These are phyloP conservation scores for Burhinus oedicnemus DNA, from an alignment of 2,113 vertebrate genomes.

Conservation along the genomic window DNA sequence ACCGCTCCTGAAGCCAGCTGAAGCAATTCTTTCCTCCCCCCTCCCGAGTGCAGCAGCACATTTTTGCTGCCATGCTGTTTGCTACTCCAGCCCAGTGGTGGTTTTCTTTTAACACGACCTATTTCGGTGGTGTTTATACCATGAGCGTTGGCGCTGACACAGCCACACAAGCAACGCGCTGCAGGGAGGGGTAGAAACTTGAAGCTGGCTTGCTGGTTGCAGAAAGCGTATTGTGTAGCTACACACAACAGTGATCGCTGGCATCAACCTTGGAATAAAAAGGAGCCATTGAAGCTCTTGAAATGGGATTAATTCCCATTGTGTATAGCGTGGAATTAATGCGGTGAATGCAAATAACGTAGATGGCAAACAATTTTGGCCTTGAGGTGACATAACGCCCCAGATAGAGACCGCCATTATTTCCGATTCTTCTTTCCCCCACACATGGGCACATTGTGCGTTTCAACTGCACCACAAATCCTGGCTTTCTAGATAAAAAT, in stretches of 20 bases:
- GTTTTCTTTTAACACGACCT: neutral
- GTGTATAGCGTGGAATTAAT: neutral
- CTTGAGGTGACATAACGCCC: neutral
- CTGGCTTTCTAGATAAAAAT: neutral
- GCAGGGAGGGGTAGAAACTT: neutral
- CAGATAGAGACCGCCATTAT: neutral
- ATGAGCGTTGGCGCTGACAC: accelerated
- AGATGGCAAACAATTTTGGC: neutral
- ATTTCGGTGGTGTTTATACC: neutral
- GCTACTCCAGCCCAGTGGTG: neutral
- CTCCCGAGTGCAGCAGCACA: neutral
- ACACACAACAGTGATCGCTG: neutral
- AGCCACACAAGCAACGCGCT: neutral
- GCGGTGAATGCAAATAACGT: neutral
- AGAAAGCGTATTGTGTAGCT: neutral
- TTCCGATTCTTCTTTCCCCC: neutral
- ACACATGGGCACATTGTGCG: neutral
- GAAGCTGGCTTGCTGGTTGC: neutral
- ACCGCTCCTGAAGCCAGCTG: neutral
- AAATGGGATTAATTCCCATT: slow-evolving; percentile 3
- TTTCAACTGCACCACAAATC: neutral
- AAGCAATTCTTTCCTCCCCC: neutral
- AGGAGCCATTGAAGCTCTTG: neutral
- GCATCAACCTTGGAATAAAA: slow-evolving; percentile 9
- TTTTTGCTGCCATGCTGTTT: neutral